Evolutionary conservation across 1,140 invertebrate genomes (phyloP).

Genomic region (Chironomus tepperi): DNA sequence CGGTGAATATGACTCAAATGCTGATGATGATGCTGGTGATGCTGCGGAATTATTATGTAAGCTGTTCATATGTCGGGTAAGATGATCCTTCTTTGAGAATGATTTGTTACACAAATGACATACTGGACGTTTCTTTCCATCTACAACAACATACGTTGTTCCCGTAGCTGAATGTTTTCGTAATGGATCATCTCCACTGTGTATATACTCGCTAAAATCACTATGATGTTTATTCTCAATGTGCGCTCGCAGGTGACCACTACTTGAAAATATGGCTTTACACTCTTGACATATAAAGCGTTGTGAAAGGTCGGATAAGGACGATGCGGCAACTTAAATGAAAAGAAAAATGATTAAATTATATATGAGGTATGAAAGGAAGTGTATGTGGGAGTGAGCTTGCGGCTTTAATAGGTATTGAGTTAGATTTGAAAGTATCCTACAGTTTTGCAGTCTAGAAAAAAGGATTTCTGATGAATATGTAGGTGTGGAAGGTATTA

Average conservation of each 20-base stretch:
- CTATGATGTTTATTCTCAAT: not conserved
- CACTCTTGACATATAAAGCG: constrained; percentile 10
- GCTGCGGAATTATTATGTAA: not conserved
- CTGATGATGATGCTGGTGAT: not conserved
- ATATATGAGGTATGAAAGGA: too few relatives aligned
- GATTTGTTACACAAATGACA: not conserved
- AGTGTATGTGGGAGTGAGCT: too few relatives aligned
- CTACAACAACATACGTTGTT: not conserved
- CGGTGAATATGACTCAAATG: not conserved
- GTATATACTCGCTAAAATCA: not conserved
- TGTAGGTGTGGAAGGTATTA: too few relatives aligned
- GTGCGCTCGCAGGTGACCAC: not conserved
- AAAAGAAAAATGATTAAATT: not conserved
- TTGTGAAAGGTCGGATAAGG: not conserved
- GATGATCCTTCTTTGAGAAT: constrained; percentile 14
- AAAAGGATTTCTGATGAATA: too few relatives aligned
- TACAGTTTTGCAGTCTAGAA: too few relatives aligned
- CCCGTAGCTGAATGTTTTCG: not conserved
- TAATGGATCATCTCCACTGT: not conserved
- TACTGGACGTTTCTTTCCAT: not conserved
- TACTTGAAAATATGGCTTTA: not conserved
- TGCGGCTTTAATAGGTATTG: too few relatives aligned
- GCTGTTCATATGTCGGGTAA: not conserved
- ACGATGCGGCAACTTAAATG: not conserved
- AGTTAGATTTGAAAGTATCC: too few relatives aligned